Evolutionary conservation across 2,113 vertebrate genomes (phyloP), one percentile per base, ranked within the genome.

Genomic region (Micromys minutus): DNA sequence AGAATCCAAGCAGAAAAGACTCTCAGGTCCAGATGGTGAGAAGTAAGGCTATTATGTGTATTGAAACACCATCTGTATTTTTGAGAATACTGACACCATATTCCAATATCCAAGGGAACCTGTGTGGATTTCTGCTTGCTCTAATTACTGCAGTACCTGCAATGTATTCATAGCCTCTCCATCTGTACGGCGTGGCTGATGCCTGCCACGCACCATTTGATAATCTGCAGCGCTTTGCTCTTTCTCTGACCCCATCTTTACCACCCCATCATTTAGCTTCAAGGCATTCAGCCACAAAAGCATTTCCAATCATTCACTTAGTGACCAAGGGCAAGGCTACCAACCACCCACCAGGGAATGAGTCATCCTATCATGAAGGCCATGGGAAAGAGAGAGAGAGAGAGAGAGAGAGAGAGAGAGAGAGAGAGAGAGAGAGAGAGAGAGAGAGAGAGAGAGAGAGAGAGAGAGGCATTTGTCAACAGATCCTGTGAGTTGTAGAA

Each of bases 11-110:
- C 84, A 95, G 90, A 94, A 91, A 95, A 89, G n/a, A 67, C 76
- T 87, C 65, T 90, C 45, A 61, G 79, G 87, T 94, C 92, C 93
- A 95, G 93, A 96, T 97, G 93, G 94, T 92, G 34, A 96, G 93
- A 91, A 85, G 76, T 93, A 95, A 86, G 92, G 80, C 90, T 94
- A 90, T 93, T 93, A 92, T 39, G 65, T 96, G 63, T 87, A 75
- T 79, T 91, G 93, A 90, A 97, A 96, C 65, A 91, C 94, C 93
- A 97, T 96, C 90, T 97, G 96, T 90, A 96, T 88, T 96, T 97
- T 5, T 97, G 95, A 96, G 96, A 97, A 90, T 94, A 96, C 65
- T 90, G 87, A 97, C 84, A 96, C 79, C 61, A 79, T 85, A 94
- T 94, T 96, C 96, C 80, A 92, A 67, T 77, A 93, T 95, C 91